phyloP scores from a whole-genome alignment of 2,113 vertebrate species.

The Sinocyclocheilus anshuiensis region DNA sequence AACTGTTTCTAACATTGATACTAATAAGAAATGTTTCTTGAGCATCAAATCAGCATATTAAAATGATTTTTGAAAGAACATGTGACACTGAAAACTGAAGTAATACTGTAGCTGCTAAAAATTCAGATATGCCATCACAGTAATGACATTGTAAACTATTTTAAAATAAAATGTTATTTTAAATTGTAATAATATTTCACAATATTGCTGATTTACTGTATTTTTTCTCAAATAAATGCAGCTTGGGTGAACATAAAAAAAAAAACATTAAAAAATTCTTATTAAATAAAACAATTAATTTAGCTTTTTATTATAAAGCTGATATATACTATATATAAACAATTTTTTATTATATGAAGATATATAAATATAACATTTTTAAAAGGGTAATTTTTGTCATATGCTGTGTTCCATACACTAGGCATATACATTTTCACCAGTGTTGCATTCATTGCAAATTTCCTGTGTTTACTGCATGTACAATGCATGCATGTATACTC shows the following conservation, averaged over 20 bases:
- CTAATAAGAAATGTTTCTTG: neutral
- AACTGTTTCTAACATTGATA: neutral
- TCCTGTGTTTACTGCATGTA: neutral
- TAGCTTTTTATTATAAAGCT: too few species aligned
- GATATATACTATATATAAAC: neutral
- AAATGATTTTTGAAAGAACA: neutral
- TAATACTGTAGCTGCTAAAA: neutral
- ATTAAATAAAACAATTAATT: too few species aligned
- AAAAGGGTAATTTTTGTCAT: neutral
- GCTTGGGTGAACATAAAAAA: neutral
- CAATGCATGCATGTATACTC: neutral
- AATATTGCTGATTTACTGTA: neutral
- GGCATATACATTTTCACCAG: neutral
- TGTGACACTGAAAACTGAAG: neutral
- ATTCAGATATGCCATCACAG: neutral
- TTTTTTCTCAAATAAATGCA: neutral
- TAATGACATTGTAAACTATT: neutral
- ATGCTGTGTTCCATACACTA: neutral
- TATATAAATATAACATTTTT: neutral
- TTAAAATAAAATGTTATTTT: neutral
- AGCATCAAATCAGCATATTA: neutral
- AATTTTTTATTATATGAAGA: neutral
- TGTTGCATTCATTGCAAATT: neutral
- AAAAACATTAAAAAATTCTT: neutral
- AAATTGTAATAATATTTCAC: neutral